phyloP scores from a whole-genome alignment of 2,113 vertebrate genomes.

The Butorides virescens region DNA sequence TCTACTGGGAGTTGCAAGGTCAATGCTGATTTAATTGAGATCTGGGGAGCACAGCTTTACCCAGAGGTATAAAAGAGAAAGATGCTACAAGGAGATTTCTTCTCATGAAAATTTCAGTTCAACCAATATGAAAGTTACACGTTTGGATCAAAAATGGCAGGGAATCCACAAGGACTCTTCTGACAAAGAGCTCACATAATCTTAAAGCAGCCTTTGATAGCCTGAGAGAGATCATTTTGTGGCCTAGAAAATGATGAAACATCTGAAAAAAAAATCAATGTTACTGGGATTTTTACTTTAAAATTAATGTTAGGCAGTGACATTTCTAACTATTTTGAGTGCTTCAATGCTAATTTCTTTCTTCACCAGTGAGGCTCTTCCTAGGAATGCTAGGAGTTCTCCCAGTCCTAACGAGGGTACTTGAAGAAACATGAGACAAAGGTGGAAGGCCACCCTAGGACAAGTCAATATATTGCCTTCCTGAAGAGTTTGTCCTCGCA shows the following conservation, averaged over 20 bases:
- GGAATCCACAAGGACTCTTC: conserved; percentile 31
- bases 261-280: neutral
- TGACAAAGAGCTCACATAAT: conserved; percentile 21
- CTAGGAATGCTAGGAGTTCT: neutral
- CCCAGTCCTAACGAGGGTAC: neutral
- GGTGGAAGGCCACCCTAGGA: neutral
- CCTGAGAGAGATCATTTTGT: neutral
- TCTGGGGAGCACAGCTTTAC: neutral
- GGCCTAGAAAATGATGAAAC: conserved; percentile 23
- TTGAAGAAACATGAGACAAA: neutral
- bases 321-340: neutral
- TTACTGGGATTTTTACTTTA: neutral
- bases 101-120: conserved; percentile 50
- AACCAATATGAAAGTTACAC: conserved; percentile 43
- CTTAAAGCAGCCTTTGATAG: conserved; percentile 24
- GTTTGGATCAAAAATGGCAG: conserved; percentile 51
- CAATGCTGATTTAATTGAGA: conserved; percentile 32
- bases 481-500: neutral
- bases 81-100: neutral
- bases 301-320: neutral
- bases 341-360: neutral
- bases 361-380: neutral
- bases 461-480: neutral
- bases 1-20: conserved; percentile 41
- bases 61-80: conserved; percentile 5